Base-by-base conservation (phyloP, 1,140 invertebrate species). In the Microplitis mediator region DNA sequence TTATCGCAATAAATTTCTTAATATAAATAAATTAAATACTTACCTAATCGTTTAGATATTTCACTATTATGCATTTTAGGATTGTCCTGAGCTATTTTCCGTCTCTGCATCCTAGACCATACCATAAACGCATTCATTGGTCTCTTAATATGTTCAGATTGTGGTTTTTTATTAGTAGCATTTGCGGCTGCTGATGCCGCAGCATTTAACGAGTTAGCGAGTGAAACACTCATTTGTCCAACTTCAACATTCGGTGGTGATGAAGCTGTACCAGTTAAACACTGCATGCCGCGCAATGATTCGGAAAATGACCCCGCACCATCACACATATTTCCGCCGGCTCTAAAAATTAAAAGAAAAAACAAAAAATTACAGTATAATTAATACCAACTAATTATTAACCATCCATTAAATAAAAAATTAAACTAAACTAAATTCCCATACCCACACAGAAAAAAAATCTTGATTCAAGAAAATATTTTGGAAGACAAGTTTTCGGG, bases 41-140 rank as follows among this genome's bases (percentile, higher is more conserved):
- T 75, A 95, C 94, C 97, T 51, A 99, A 90, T 83, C 96, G 87
- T 85, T 98, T 98, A 23, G 95, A 97, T 74, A 99, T 99, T 86
- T 98, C 97, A 0, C 96, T 97, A 85, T 99, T 99, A 88, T 99
- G 97, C 97, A 99, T 98, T 88, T 98, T 98, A 1, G 97, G 97
- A 87, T 99, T 98, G 79, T 98, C 96, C 84, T 97, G 95, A 0
- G 97, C 97, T 78, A 98, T 98, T 87, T 98, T 96, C 70, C 94
- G 88, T 63, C 95, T 86, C 80, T 97, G 95, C 52, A 95, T 87
- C 54, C 95, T 84, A 0, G 94, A 95, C 95, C 95, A 96, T 1
- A 95, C 93, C 94, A 93, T 93, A 80, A 91, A 91, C 11, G 90
- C 90, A 78, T 91, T 91, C 90, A 91, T 91, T 3, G 90, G 90